Conservation (phyloP, 2,113 vertebrate genomes). For the Cardinalis cardinalis region DNA sequence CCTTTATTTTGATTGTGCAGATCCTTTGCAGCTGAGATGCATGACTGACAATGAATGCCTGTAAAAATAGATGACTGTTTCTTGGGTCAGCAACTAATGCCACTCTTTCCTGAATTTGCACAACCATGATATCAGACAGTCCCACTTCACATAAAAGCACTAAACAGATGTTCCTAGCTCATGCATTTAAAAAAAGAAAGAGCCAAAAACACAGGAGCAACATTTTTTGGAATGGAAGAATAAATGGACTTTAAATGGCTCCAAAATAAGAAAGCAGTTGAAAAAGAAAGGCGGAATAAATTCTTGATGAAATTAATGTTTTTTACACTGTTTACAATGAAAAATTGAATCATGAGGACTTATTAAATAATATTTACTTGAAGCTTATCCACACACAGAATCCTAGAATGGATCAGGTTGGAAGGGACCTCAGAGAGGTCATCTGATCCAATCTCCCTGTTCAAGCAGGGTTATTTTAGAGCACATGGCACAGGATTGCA, state of each 20-base stretch:
- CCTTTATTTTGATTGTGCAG: neutral
- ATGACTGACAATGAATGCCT: neutral
- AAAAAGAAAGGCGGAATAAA: neutral
- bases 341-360: neutral
- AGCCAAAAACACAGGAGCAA: neutral
- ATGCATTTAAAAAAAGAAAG: neutral
- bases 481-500: neutral
- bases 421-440: neutral
- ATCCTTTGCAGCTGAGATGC: neutral
- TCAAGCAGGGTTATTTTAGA: neutral
- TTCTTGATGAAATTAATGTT: neutral
- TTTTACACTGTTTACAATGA: neutral
- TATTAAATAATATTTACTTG: neutral
- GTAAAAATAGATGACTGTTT: neutral
- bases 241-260: neutral
- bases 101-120: neutral
- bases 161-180: neutral
- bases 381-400: neutral
- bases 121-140: neutral
- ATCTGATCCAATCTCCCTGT: neutral
- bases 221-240: neutral
- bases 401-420: neutral
- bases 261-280: neutral
- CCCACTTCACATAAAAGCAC: neutral
- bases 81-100: neutral